phyloP scores from a whole-genome alignment of 2,888 invertebrate genomes.

The Cryptus viduatorius region DNA sequence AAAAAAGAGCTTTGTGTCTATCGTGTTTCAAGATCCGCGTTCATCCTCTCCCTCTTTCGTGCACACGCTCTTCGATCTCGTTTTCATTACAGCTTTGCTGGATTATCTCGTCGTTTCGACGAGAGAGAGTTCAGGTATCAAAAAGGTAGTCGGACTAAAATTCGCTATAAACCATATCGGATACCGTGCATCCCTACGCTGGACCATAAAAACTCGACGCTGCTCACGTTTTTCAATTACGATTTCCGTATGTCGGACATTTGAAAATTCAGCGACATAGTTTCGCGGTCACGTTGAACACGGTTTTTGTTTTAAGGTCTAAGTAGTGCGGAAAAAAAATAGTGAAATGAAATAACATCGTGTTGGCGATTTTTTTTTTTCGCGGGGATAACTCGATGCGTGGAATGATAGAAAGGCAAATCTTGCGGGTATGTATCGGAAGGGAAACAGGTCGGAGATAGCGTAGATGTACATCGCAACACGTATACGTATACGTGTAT shows the following conservation, averaged over 20 bases:
- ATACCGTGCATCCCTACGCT: not conserved
- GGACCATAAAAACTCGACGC: not conserved
- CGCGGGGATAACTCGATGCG: not conserved
- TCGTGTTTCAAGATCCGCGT: conserved; percentile 54
- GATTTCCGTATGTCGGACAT: not conserved
- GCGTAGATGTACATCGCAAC: not conserved
- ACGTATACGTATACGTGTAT: not conserved
- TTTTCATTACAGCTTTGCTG: conserved; percentile 29
- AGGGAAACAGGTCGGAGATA: not conserved
- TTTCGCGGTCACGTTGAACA: not conserved
- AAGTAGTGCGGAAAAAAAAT: not conserved
- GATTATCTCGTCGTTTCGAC: conserved; percentile 43
- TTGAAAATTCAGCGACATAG: not conserved
- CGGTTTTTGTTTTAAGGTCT: not conserved
- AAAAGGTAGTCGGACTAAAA: conserved; percentile 25
- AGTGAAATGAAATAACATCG: conserved; percentile 1
- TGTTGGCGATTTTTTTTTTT: not conserved
- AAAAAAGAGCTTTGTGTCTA: conserved; percentile 61
- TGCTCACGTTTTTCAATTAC: conserved; percentile 8
- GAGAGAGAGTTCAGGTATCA: conserved; percentile 25
- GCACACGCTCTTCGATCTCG: conserved; percentile 5
- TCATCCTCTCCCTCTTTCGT: conserved; percentile 40
- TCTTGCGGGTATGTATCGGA: not conserved
- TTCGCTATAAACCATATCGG: not conserved
- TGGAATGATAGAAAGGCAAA: not conserved